Evolutionary conservation across 2,888 invertebrate species (phyloP).

Genomic region (Tipula helvola): DNA sequence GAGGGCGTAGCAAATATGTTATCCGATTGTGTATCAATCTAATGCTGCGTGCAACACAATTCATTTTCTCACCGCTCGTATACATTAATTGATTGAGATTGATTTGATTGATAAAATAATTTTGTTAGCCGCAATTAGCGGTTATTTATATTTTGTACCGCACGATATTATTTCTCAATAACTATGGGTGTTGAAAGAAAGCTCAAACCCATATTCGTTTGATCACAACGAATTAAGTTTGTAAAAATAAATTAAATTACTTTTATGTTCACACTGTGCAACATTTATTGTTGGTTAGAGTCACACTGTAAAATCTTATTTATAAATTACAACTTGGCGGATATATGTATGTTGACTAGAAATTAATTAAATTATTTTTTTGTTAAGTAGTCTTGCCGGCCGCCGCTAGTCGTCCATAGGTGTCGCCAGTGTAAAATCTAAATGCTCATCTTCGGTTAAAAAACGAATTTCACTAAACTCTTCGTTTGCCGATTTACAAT

Average conservation of each 20-base stretch:
- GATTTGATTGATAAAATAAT: not conserved
- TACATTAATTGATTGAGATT: not conserved
- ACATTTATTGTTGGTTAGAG: not conserved
- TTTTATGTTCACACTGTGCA: not conserved
- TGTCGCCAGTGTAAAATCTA: constrained; percentile 15
- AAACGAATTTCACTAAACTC: constrained; percentile 18
- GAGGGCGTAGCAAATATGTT: not conserved
- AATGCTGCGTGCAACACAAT: not conserved
- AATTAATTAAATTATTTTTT: not conserved
- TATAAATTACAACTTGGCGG: not conserved
- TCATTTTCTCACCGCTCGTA: not conserved
- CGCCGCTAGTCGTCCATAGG: not conserved
- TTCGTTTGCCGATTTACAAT: constrained; percentile 8
- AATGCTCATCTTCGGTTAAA: constrained; percentile 17
- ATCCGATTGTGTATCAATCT: not conserved
- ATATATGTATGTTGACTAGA: not conserved
- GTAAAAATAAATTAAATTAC: no score
- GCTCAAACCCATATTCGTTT: not conserved
- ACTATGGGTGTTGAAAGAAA: not conserved
- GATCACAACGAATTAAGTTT: no score
- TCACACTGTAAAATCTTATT: not conserved
- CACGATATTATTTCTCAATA: not conserved
- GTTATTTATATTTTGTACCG: not conserved
- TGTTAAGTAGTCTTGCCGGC: not conserved
- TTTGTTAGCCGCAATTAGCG: not conserved